A percentile compares a stretch with the other conserved stretches of the same genome.
These are phyloP conservation scores for Candidula unifasciata DNA, from an alignment of 2,888 invertebrate genomes.

Conservation along the genomic window DNA sequence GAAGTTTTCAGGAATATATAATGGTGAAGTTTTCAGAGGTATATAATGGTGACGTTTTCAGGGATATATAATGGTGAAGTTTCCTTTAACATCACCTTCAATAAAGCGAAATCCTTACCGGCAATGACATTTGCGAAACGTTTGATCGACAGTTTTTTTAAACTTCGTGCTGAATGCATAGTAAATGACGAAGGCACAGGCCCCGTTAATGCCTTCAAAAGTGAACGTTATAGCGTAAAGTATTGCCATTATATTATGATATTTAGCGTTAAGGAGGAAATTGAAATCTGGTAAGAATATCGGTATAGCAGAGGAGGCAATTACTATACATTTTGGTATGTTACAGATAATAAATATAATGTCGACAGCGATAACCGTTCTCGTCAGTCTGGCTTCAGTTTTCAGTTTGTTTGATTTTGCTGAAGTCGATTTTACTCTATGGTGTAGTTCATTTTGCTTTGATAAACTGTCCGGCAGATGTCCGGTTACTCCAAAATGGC, in stretches of 20 bases:
- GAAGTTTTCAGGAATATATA: too few relatives aligned
- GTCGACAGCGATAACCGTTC: slow-evolving; percentile 11
- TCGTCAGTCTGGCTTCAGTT: slow-evolving; percentile 12
- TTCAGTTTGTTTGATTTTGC: not conserved
- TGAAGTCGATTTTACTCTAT: too few relatives aligned
- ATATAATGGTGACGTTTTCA: too few relatives aligned
- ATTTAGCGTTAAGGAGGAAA: not conserved
- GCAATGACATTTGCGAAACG: not conserved
- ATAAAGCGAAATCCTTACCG: too few relatives aligned
- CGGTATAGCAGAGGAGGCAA: not conserved
- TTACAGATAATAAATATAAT: slow-evolving; percentile 20
- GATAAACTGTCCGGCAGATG: too few relatives aligned
- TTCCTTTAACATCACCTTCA: too few relatives aligned
- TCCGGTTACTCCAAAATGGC: not conserved
- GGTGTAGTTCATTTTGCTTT: not conserved
- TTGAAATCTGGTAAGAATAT: not conserved
- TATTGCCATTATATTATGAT: not conserved
- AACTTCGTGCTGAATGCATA: slow-evolving; percentile 7
- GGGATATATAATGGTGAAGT: too few relatives aligned
- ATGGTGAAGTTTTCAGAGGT: too few relatives aligned
- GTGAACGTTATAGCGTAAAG: not conserved
- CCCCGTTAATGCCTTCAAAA: not conserved
- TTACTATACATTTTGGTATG: slow-evolving; percentile 27
- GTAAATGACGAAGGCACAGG: not conserved
- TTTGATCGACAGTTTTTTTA: not conserved